Evolutionary conservation across 1,140 invertebrate species (phyloP).

Genomic region (Lineus longissimus): DNA sequence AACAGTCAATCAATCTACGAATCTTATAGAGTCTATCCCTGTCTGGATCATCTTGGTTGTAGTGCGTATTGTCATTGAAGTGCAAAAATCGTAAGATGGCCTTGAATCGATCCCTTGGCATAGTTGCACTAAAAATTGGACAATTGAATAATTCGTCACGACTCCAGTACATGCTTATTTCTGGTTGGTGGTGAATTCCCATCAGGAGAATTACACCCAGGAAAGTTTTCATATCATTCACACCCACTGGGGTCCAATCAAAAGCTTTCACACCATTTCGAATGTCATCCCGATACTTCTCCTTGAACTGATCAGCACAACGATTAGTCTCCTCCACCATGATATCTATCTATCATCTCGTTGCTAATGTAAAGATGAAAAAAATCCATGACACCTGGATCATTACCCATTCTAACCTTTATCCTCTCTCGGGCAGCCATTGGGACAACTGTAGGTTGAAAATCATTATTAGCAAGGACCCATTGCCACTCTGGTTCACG

Average conservation of each 20-base stretch:
- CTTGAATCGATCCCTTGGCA: not conserved
- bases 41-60: not conserved
- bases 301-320: slow-evolving; percentile 20
- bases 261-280: too few relatives aligned
- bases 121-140: not conserved
- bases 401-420: too few relatives aligned
- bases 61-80: not conserved
- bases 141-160: not conserved
- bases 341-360: slow-evolving; percentile 15
- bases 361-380: slow-evolving; percentile 12
- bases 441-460: too few relatives aligned
- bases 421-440: too few relatives aligned
- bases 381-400: too few relatives aligned
- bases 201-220: too few relatives aligned
- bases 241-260: too few relatives aligned
- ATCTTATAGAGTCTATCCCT: not conserved
- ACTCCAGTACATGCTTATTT: not conserved
- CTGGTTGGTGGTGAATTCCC: not conserved
- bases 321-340: slow-evolving; percentile 17
- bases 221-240: too few relatives aligned
- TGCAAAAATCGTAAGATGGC: not conserved
- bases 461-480: too few relatives aligned
- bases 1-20: not conserved
- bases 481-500: too few relatives aligned
- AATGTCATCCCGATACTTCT: slow-evolving; percentile 12